phyloP scores from a whole-genome alignment of 1,140 invertebrate genomes.

The Cryptotermes secundus region DNA sequence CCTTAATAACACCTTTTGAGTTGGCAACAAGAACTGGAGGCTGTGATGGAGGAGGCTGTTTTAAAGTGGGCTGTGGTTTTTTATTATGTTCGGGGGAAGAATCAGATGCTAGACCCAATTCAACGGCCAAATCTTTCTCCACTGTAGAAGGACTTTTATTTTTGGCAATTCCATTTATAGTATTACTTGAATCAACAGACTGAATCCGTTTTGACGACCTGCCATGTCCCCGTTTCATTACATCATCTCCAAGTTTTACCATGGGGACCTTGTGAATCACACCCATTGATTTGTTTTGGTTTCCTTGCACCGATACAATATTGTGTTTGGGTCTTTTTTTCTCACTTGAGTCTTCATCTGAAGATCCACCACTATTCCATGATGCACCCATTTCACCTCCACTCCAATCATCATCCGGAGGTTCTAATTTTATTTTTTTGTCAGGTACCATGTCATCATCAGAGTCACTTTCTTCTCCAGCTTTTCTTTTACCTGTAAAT shows the following conservation, averaged over 20 bases:
- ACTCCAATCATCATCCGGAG: slow-evolving; percentile 50
- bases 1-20: slow-evolving; percentile 70
- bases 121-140: slow-evolving; percentile 22
- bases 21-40: slow-evolving; percentile 57
- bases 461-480: slow-evolving; percentile 52
- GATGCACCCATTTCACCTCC: slow-evolving; percentile 35
- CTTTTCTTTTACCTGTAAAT: slow-evolving; percentile 43
- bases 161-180: slow-evolving; percentile 28
- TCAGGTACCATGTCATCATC: slow-evolving; percentile 48
- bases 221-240: slow-evolving; percentile 26
- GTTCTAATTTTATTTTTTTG: slow-evolving; percentile 53
- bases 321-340: not conserved
- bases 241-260: not conserved
- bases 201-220: slow-evolving; percentile 10
- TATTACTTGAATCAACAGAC: not conserved
- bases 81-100: slow-evolving; percentile 25
- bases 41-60: slow-evolving; percentile 36
- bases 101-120: slow-evolving; percentile 32
- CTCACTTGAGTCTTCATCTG: not conserved
- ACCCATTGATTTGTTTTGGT: slow-evolving; percentile 3
- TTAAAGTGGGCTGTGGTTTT: slow-evolving; percentile 2
- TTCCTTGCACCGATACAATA: not conserved
- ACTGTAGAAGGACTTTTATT: not conserved
- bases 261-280: slow-evolving; percentile 6
- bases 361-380: not conserved